A percentile compares a stretch with the other conserved stretches of the same genome.
phyloP scores from a whole-genome alignment of 2,888 invertebrate genomes.

The Yponomeuta plumbellus region DNA sequence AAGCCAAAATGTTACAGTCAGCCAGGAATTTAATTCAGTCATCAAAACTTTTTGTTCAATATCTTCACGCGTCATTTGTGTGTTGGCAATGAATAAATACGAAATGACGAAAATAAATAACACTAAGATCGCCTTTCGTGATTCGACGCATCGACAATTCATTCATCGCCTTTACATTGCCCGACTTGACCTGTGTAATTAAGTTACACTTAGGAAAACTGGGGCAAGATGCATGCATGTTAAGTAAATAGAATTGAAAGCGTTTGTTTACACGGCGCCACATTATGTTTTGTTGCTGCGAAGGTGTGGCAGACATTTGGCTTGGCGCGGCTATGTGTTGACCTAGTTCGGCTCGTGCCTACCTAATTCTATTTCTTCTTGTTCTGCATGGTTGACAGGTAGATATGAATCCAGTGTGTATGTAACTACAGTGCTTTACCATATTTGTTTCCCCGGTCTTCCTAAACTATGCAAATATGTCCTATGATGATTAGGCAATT shows the following conservation, averaged over 20 bases:
- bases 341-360: slow-evolving; percentile 31
- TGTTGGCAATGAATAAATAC: not conserved
- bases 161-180: not conserved
- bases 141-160: not conserved
- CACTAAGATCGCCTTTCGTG: not conserved
- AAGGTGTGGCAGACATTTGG: slow-evolving; percentile 31
- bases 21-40: not conserved
- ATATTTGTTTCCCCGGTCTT: no score
- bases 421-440: not conserved
- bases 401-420: not conserved
- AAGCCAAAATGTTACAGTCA: not conserved
- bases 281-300: slow-evolving; percentile 25
- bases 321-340: slow-evolving; percentile 30
- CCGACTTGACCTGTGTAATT: not conserved
- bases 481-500: no score
- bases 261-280: slow-evolving; percentile 16
- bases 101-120: not conserved
- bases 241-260: slow-evolving; percentile 11
- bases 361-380: slow-evolving; percentile 10
- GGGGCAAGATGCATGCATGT: slow-evolving; percentile 14
- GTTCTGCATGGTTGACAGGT: not conserved
- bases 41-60: not conserved
- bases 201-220: slow-evolving; percentile 2
- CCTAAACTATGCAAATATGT: no score
- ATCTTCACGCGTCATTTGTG: not conserved